Conservation (phyloP, 1,140 invertebrate genomes). For the Ephestia elutella region DNA sequence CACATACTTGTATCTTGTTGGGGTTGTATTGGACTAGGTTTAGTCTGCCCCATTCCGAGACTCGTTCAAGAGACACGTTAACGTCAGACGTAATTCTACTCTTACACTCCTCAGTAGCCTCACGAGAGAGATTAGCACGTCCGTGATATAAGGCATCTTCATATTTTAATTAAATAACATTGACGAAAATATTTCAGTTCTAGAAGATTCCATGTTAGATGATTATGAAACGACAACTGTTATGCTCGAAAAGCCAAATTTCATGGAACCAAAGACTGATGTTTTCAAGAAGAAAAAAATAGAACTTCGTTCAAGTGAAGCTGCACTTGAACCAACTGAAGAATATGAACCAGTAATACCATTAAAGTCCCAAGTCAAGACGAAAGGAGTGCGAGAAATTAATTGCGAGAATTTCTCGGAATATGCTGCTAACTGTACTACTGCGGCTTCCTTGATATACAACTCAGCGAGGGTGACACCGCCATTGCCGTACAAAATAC, state of each 20-base stretch:
- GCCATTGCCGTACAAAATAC: constrained; percentile 42
- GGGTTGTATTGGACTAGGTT: no score
- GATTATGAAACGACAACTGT: not conserved
- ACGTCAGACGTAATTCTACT: no score
- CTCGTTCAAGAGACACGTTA: no score
- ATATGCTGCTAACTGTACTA: constrained; percentile 49
- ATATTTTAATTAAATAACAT: not conserved
- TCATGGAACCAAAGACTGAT: not conserved
- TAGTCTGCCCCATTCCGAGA: no score
- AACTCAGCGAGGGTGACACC: constrained; percentile 47
- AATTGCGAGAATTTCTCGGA: constrained; percentile 49
- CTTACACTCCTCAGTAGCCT: no score
- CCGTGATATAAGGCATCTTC: no score
- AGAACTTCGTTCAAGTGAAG: not conserved
- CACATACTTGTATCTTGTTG: no score
- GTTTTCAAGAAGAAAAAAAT: not conserved
- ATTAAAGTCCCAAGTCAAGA: not conserved
- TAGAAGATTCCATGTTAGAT: not conserved
- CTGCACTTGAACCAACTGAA: not conserved
- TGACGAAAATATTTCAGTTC: not conserved
- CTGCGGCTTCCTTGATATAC: constrained; percentile 43
- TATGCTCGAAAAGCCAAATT: not conserved
- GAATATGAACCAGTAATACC: not conserved
- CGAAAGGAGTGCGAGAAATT: constrained; percentile 27
- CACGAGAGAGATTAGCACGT: no score